phyloP scores from a whole-genome alignment of 2,888 invertebrate species.

The Drosophila helvetica region DNA sequence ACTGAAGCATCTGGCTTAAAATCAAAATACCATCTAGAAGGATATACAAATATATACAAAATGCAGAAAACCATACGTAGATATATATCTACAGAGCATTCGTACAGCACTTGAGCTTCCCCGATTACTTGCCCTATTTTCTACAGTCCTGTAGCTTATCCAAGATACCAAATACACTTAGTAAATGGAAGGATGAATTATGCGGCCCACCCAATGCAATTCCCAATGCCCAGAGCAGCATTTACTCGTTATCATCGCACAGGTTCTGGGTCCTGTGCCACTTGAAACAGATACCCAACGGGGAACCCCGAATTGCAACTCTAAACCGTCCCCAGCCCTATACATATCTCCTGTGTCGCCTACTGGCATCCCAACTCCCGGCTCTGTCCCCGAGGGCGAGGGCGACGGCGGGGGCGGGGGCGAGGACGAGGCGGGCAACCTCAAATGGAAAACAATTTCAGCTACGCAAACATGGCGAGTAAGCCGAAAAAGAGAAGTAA shows the following conservation, averaged over 20 bases:
- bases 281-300: conserved; percentile 65
- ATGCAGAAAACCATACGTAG: too few species aligned
- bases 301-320: conserved; percentile 36
- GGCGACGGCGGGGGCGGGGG: background rate
- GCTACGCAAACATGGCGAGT: conserved; percentile 65
- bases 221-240: conserved; percentile 59
- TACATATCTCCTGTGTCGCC: background rate
- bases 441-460: conserved; percentile 79
- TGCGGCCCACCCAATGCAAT: conserved; percentile 59
- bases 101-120: too few species aligned
- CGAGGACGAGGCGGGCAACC: conserved; percentile 48
- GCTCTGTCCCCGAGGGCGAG: conserved; percentile 33
- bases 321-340: conserved; percentile 17
- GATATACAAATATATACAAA: too few species aligned
- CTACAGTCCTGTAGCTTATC: conserved; percentile 14
- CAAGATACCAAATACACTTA: conserved; percentile 2
- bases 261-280: conserved; percentile 50
- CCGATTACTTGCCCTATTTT: conserved; percentile 2
- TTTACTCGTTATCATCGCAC: conserved; percentile 62
- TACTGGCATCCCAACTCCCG: conserved; percentile 1
- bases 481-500: conserved; percentile 47
- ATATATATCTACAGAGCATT: too few species aligned
- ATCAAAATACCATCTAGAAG: too few species aligned
- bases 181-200: conserved; percentile 36
- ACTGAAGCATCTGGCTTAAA: too few species aligned